Percentiles rank a stretch among this genome's conserved stretches.
These are phyloP conservation scores for Tapirus terrestris DNA, from an alignment of 2,113 vertebrate species.

Conservation along the genomic window DNA sequence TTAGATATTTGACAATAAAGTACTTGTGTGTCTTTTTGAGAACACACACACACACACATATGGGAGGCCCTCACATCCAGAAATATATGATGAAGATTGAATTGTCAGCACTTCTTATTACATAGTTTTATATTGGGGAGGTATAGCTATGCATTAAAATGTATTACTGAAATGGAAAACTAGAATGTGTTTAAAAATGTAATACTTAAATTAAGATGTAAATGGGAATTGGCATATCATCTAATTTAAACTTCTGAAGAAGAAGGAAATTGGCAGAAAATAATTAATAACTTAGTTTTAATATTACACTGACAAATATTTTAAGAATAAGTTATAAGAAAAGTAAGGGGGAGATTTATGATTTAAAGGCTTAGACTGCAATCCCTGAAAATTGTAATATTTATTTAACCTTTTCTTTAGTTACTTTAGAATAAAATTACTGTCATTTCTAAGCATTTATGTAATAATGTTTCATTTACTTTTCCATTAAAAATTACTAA, in stretches of 20 bases:
- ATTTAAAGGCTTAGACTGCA: conserved; percentile 44
- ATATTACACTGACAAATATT: conserved; percentile 48
- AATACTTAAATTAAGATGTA: conserved; percentile 12
- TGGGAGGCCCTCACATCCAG: not conserved
- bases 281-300: conserved; percentile 34
- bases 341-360: not conserved
- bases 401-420: conserved; percentile 70
- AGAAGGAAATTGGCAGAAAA: conserved; percentile 17
- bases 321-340: conserved; percentile 43
- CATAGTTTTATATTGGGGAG: not conserved
- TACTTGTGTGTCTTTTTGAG: not conserved
- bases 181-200: not conserved
- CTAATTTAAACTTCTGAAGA: conserved; percentile 41
- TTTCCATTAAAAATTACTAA: conserved; percentile 74
- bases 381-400: conserved; percentile 53
- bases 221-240: not conserved
- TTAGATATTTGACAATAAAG: not conserved
- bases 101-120: not conserved
- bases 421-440: conserved; percentile 73
- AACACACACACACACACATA: not conserved
- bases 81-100: not conserved
- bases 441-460: conserved; percentile 68
- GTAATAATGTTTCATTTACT: conserved; percentile 68
- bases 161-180: conserved; percentile 23
- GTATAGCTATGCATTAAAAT: not conserved